Evolutionary conservation across 2,113 vertebrate genomes (phyloP).

Genomic region (Acrocephalus kingi): DNA sequence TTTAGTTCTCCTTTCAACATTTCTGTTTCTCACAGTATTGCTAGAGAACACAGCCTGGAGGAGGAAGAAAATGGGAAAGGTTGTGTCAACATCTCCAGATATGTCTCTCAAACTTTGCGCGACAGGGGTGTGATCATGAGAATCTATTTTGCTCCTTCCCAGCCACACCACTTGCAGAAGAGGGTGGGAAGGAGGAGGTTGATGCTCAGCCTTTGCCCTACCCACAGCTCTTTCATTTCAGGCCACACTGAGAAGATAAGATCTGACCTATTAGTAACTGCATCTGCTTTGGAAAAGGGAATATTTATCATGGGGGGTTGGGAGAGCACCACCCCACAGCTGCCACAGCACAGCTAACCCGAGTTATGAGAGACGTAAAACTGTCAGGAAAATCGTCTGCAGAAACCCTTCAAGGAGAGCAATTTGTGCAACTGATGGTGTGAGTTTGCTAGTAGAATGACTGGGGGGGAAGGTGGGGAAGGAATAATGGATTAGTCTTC

Average conservation of each 20-base stretch:
- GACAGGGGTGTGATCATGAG: neutral
- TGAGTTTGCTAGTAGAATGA: conserved; percentile 6
- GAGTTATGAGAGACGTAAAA: conserved; percentile 2
- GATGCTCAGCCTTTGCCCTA: neutral
- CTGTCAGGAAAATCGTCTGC: conserved; percentile 20
- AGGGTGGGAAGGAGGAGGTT: neutral
- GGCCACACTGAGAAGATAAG: neutral
- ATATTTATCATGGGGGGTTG: neutral
- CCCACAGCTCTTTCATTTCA: neutral
- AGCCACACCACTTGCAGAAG: neutral
- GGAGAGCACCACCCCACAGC: neutral
- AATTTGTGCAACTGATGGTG: conserved; percentile 38
- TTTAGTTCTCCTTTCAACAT: neutral
- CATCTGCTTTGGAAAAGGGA: neutral
- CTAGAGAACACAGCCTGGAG: neutral
- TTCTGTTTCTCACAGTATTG: neutral
- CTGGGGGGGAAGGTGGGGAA: neutral
- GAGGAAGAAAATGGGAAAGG: neutral
- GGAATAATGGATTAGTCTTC: conserved; percentile 28
- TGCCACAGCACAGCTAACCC: neutral
- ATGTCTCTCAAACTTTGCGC: neutral
- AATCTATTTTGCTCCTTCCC: neutral
- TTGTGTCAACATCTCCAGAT: neutral
- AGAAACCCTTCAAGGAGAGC: conserved; percentile 45
- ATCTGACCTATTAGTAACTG: neutral